These are phyloP conservation scores for Glaucomys volans DNA, from an alignment of 2,113 vertebrate species.

Conservation along the genomic window DNA sequence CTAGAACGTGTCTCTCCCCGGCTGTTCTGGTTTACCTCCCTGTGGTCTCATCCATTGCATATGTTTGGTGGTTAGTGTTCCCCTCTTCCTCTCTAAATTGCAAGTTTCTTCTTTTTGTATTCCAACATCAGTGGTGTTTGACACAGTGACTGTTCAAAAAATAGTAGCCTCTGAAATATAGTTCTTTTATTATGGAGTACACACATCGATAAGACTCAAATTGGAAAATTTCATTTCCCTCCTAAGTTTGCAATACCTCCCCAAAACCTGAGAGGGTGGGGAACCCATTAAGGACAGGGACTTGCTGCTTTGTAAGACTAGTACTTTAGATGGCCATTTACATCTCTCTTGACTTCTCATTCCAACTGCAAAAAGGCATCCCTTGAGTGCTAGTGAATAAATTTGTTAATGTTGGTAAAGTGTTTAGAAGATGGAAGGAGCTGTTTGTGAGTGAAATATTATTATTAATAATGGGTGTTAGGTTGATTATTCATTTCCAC, in stretches of 20 bases:
- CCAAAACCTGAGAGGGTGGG: neutral
- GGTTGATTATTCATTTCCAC: conserved; percentile 76
- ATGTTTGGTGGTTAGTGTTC: neutral
- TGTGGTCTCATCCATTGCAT: accelerated
- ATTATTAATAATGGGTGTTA: conserved; percentile 76
- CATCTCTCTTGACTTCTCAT: neutral
- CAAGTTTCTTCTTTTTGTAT: neutral
- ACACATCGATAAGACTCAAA: neutral
- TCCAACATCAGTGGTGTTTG: neutral
- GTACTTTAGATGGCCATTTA: neutral
- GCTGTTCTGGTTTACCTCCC: accelerated
- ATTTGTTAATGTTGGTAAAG: conserved; percentile 75
- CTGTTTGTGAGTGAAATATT: conserved; percentile 66
- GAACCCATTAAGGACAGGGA: neutral
- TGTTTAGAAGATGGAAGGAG: conserved; percentile 70
- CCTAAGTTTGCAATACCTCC: neutral
- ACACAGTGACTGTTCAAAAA: neutral
- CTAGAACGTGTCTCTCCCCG: neutral
- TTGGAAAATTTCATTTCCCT: neutral
- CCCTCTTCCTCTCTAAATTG: neutral
- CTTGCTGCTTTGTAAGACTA: neutral
- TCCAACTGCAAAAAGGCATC: conserved; percentile 49
- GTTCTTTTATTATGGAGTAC: neutral
- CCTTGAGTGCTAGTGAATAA: conserved; percentile 56
- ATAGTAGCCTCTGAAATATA: neutral